Base-by-base conservation (phyloP, 1,140 invertebrate genomes). In the Gryon sp. region DNA sequence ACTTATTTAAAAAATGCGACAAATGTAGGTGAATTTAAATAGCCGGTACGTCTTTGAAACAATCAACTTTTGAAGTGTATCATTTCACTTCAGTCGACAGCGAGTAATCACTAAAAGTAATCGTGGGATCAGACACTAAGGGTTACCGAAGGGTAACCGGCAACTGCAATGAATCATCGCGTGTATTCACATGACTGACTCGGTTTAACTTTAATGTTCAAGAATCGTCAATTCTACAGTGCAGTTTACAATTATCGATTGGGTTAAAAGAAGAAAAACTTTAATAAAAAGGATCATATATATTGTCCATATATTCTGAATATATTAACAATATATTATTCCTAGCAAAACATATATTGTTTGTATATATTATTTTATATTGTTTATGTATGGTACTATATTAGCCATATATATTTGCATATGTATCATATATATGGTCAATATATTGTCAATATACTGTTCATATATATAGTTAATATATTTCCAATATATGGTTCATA, bases 151-250 rank as follows among this genome's bases (percentile, higher is more conserved):
- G 46, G 75, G 65, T 74, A 77, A 81, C 70, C n/a, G n/a, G n/a
- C n/a, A n/a, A n/a, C n/a, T n/a, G 60, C 72, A 78, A 76, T 76
- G 78, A 83, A 76, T 81, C 79, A 76, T 76, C 62, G 60, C 45
- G 36, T 43, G 62, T 69, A 36, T 78, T 68, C 74, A 76, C 82
- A 79, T 82, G 76, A 78, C 76, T 78, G 78, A 68, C 38, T 70
- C 52, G 52, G 66, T 72, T 73, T 72, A 75, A 74, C 62, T 82
- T 80, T 79, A 80, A 82, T 78, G 70, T 73, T n/a, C 76, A 73
- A 78, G 80, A 84, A 82, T 82, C 69, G 57, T 79, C 76, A 72
- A 80, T 82, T 80, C 69, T 68, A 59, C 48, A 68, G 43, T 65
- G 36, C 48, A 63, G 73, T 72, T n/a, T 66, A 60, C 55, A 72